Evolutionary conservation across 2,888 invertebrate species (phyloP).

Genomic region (Aquatica leii): DNA sequence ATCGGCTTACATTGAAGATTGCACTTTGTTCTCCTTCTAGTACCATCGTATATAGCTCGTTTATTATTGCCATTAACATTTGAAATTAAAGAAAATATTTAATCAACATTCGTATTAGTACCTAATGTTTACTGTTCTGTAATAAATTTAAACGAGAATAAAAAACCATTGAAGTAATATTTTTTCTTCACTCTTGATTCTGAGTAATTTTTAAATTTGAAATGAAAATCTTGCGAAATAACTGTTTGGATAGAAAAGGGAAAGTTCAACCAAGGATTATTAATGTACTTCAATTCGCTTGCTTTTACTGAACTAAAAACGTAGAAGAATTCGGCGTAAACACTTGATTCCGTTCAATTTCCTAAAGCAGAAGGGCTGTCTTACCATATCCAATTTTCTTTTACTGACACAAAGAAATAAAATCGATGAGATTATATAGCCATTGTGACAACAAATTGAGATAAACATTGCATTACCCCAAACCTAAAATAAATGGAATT

Average conservation of each 20-base stretch:
- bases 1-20: slow-evolving; percentile 5
- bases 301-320: slow-evolving; percentile 5
- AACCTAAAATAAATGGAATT: no score
- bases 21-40: slow-evolving; percentile 5
- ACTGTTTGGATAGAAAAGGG: slow-evolving; percentile 9
- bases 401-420: slow-evolving; percentile 7
- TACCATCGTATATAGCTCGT: slow-evolving; percentile 1
- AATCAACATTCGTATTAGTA: no score
- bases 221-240: slow-evolving; percentile 11
- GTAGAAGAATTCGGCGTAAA: slow-evolving; percentile 8
- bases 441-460: neutral
- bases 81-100: neutral
- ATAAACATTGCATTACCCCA: no score
- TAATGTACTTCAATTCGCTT: slow-evolving; percentile 11
- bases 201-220: neutral
- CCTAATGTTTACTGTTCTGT: no score
- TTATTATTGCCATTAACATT: neutral
- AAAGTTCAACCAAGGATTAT: slow-evolving; percentile 5
- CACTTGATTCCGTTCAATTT: slow-evolving; percentile 13
- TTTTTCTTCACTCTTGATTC: neutral
- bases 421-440: neutral
- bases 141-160: no score
- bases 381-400: slow-evolving; percentile 13
- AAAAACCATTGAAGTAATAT: no score
- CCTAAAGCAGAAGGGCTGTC: slow-evolving; percentile 5